These are phyloP conservation scores for Coregonus suidteri DNA, from an alignment of 2,797 vertebrate species.

Conservation along the genomic window DNA sequence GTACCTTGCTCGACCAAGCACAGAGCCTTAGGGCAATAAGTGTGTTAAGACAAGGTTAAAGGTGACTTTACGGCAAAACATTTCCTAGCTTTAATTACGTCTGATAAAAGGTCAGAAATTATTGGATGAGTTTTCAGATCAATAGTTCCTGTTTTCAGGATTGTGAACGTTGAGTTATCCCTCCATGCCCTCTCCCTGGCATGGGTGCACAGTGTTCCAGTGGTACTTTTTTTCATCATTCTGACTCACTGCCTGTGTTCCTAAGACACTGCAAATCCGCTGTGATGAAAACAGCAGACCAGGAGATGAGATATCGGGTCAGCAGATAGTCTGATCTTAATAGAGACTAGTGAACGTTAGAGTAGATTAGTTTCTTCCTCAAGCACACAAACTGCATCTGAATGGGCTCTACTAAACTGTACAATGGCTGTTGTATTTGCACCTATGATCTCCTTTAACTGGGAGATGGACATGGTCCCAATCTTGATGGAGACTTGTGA, in stretches of 20 bases:
- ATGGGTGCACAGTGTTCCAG: background rate
- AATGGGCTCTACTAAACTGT: background rate
- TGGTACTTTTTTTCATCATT: conserved; percentile 9
- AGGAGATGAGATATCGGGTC: too few species aligned
- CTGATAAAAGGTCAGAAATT: background rate
- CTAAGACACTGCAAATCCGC: conserved; percentile 37
- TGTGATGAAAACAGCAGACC: conserved; percentile 50
- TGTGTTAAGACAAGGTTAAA: background rate
- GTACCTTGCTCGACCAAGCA: too few species aligned
- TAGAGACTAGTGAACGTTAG: background rate
- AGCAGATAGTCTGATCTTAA: too few species aligned
- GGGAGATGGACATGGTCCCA: conserved; percentile 27
- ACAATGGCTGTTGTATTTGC: background rate
- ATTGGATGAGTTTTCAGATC: conserved; percentile 25
- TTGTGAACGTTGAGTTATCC: conserved; percentile 47
- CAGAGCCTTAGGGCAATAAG: too few species aligned
- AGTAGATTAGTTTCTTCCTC: background rate
- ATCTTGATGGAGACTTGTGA: background rate
- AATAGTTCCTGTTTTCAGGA: conserved; percentile 41
- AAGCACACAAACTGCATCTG: background rate
- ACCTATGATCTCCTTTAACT: conserved; percentile 12
- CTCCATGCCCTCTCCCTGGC: too few species aligned
- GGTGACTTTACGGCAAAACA: background rate
- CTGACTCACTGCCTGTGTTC: conserved; percentile 25
- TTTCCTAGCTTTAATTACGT: background rate